These are phyloP conservation scores for Zygogramma bicolorata DNA, from an alignment of 2,888 invertebrate species.

Conservation along the genomic window DNA sequence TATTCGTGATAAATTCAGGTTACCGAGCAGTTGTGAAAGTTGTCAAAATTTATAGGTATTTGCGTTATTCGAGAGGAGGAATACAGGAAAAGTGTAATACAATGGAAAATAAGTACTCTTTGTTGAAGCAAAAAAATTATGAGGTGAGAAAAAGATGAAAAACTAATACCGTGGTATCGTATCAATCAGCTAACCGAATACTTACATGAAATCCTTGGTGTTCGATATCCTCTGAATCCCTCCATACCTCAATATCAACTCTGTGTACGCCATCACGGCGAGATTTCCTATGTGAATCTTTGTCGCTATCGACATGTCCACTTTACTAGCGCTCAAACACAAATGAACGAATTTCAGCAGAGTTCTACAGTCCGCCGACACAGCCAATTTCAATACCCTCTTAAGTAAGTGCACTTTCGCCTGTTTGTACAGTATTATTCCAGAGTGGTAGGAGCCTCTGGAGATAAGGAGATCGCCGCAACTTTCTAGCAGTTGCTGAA, in stretches of 20 bases:
- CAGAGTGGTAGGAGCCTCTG: constrained; percentile 80
- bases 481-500: constrained; percentile 78
- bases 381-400: constrained; percentile 71
- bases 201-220: constrained; percentile 70
- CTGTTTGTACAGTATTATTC: constrained; percentile 84
- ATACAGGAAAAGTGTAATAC: too few species aligned
- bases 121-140: too few species aligned
- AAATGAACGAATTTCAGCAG: constrained; percentile 72
- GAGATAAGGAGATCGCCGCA: constrained; percentile 86
- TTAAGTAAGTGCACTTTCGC: constrained; percentile 69
- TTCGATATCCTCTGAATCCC: constrained; percentile 60
- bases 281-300: constrained; percentile 76
- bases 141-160: too few species aligned
- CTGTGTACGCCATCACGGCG: constrained; percentile 75
- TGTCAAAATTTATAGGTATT: too few species aligned
- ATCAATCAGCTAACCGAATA: too few species aligned
- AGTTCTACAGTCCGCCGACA: constrained; percentile 73
- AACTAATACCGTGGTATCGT: too few species aligned
- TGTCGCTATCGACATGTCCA: constrained; percentile 72
- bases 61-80: too few species aligned
- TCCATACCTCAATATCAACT: constrained; percentile 67
- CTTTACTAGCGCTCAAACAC: constrained; percentile 69
- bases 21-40: too few species aligned
- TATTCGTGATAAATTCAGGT: too few species aligned
- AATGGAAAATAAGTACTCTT: too few species aligned